Base-by-base conservation (phyloP, 2,797 vertebrate species). In the Mus minutoides region DNA sequence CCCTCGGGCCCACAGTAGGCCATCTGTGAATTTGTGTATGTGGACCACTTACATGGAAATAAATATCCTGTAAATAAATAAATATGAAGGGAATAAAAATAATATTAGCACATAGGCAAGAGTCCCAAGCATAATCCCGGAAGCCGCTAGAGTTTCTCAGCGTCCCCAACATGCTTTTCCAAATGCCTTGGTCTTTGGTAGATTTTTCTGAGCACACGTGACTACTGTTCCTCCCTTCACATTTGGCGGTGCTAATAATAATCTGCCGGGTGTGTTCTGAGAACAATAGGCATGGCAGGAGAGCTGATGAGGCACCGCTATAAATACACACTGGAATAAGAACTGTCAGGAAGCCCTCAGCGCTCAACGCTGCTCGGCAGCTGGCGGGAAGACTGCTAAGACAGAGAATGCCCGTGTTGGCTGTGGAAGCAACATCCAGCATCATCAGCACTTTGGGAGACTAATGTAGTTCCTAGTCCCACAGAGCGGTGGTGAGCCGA, bases 271-370 rank as follows among this genome's bases (percentile, higher is more conserved):
- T 60, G 76, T 29, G 69, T 60, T 77, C 87, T 10, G 71, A 78
- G 91, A 93, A 96, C 93, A 96, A 58, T 88, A 78, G 83, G 60
- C 60, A 14, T 46, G 62, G 83, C 83, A 88, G 77, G 91, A 31
- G 22, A 69, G 54, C 93, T 83, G 77, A 34, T 21, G 60, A 56
- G 31, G n/a, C 52, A 22, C 21, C 64, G 11, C 96, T 93, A 78
- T 91, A 91, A 96, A 91, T 90, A 93, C 69, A 34, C 62, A 77
- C 79, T 37, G 19, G 90, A 92, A 34, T 8, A 85, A 80, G 49
- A 93, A 79, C 60, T 88, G 80, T 91, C 77, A 26, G 26, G 60
- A 71, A 84, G 62, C 71, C 82, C 69, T 89, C 54, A n/a, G 37
- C 29, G 12, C 24, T 26, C 52, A 64, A 83, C 58, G 24, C 4